Evolutionary conservation across 2,113 vertebrate genomes (phyloP).

Genomic region (Archocentrus centrarchus): DNA sequence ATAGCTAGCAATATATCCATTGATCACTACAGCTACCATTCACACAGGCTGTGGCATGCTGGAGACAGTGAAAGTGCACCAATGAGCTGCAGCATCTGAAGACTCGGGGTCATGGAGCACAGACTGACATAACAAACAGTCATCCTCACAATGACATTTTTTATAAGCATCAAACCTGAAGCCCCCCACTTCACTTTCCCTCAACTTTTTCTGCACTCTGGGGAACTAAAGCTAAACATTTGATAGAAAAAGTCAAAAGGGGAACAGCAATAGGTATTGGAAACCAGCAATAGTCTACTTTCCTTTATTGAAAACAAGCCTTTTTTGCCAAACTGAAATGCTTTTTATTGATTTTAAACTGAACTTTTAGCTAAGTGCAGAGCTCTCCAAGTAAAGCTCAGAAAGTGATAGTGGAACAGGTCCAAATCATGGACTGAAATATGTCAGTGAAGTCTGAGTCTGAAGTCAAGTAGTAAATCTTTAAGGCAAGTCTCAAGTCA

Average conservation of each 20-base stretch:
- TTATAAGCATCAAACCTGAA: not conserved
- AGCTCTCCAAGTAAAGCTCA: not conserved
- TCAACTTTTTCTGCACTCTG: not conserved
- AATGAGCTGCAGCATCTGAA: not conserved
- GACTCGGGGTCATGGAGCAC: not conserved
- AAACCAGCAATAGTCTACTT: constrained; percentile 12
- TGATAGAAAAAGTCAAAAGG: constrained; percentile 23
- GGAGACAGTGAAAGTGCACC: not conserved
- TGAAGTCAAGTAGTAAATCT: not conserved
- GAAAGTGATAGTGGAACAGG: not conserved
- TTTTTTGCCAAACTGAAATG: constrained; percentile 22
- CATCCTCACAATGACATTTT: not conserved
- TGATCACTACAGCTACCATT: not conserved
- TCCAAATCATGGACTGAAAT: not conserved
- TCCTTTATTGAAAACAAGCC: constrained; percentile 3
- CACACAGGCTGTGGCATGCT: not conserved
- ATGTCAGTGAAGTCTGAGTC: not conserved
- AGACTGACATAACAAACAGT: not conserved
- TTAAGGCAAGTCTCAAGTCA: constrained; percentile 1
- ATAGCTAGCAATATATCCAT: not conserved
- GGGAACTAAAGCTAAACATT: not conserved
- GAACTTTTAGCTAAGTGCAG: not conserved
- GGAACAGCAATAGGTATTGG: not conserved
- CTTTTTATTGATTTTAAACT: constrained; percentile 51
- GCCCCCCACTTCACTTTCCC: not conserved